Base-by-base conservation (phyloP, 2,888 invertebrate genomes). In the Pogonocherus hispidulus region DNA sequence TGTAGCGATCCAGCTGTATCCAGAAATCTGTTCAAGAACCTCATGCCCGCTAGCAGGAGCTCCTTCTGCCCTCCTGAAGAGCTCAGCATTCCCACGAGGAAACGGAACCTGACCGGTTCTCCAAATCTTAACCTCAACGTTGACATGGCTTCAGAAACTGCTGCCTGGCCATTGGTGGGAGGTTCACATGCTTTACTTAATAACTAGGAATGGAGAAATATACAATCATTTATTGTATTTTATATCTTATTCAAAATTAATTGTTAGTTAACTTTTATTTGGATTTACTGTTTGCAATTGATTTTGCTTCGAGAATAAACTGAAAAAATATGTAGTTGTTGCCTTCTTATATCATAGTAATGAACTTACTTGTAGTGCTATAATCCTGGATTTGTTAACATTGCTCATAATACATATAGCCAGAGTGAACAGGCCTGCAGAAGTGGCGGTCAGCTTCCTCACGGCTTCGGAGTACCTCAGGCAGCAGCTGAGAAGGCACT, bases 21-120 rank as follows among this genome's bases (percentile, higher is more conserved):
- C 63, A 96, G 86, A 76, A 97, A 91, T 0, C 93, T 91, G 82
- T 97, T 97, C 63, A 97, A 89, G 83, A 97, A 96, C 78, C 89
- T 90, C 71, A 97, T 88, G 0, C 96, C 96, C 2, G 94, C 92
- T 2, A 93, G 90, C 76, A 95, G 90, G 3, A 95, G 87, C 71
- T 93, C 93, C 0, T 91, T 91, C 59, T 87, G 86, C 8, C 87
- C 87, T 14, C 94, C 92, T 0, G 92, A 88, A 64, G 94, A 94
- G 78, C 93, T 92, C 67, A 97, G 88, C 90, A 96, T 96, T 1
- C 96, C 96, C 5, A 96, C 93, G 0, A 97, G 89, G 82, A 97
- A 93, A 69, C 97, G 90, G 86, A 97, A 97, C 81, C 97, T 90
- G 4, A 97, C 96, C 0, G 97, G 96, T 83, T 98, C 97, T 2